phyloP scores from a whole-genome alignment of 2,113 vertebrate species.

The Connochaetes taurinus region DNA sequence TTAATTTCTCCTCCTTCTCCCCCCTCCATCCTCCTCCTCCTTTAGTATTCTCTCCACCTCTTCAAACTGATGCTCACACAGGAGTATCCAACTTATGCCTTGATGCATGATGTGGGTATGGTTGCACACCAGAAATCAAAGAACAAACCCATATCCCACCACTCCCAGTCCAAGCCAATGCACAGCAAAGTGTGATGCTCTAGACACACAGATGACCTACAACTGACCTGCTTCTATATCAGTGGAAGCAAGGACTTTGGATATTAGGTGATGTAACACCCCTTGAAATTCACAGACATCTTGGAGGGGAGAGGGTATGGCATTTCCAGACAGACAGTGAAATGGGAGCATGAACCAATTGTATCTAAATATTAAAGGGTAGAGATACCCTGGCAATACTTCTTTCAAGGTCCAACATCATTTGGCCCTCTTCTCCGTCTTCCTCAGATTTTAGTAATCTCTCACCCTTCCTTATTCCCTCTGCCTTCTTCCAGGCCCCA shows the following conservation, averaged over 20 bases:
- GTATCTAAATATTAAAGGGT: neutral
- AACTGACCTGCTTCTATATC: neutral
- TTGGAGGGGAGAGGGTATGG: neutral
- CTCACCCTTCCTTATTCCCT: neutral
- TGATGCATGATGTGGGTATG: neutral
- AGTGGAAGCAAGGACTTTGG: neutral
- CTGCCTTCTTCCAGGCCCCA: no score
- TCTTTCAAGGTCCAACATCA: neutral
- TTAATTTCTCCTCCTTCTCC: no score
- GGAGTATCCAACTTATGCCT: neutral
- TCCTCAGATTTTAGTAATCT: neutral
- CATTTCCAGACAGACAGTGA: neutral
- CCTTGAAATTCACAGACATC: no score
- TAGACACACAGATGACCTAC: no score
- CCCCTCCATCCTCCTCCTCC: no score
- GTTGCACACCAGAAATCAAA: neutral
- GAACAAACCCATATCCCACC: rapidly evolving
- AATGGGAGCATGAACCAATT: neutral
- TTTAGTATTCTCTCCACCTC: neutral
- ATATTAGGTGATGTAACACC: rapidly evolving
- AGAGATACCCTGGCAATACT: neutral
- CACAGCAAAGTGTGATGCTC: neutral
- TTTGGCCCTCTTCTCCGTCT: neutral
- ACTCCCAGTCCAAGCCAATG: no score
- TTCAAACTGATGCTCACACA: neutral